A percentile compares a stretch with the other conserved stretches of the same genome.
Evolutionary conservation across 1,140 invertebrate genomes (phyloP).

Genomic region (Pseudachorutes palmiensis): DNA sequence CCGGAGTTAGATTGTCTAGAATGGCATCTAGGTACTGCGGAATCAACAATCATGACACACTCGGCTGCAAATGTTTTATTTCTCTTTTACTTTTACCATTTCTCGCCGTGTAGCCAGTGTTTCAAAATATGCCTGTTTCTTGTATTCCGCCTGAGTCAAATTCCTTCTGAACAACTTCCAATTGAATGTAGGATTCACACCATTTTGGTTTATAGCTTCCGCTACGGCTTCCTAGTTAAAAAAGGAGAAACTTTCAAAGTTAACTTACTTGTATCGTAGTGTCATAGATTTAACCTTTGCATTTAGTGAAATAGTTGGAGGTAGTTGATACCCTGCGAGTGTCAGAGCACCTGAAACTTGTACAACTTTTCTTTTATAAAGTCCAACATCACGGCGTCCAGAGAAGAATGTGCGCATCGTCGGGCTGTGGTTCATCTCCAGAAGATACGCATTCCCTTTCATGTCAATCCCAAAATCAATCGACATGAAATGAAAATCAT

Average conservation of each 20-base stretch:
- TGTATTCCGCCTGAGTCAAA: neutral
- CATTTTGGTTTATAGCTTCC: neutral
- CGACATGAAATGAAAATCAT: neutral
- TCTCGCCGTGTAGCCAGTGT: neutral
- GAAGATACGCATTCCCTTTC: neutral
- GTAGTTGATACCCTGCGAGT: neutral
- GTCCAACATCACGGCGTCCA: neutral
- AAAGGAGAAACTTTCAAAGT: neutral
- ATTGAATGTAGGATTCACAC: neutral
- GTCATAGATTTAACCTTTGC: neutral
- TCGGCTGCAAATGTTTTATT: neutral
- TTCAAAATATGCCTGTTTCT: neutral
- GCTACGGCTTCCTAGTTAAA: neutral
- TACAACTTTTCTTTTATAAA: neutral
- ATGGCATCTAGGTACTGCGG: constrained; percentile 61
- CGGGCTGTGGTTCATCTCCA: neutral
- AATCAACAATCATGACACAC: too few species aligned
- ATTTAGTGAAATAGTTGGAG: neutral
- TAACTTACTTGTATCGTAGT: neutral
- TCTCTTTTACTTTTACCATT: neutral
- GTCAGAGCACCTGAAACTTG: neutral
- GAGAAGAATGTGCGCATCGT: neutral
- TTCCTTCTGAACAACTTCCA: neutral
- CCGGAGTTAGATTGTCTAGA: constrained; percentile 66
- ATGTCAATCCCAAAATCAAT: neutral